These are phyloP conservation scores for Drosophila sproati DNA, from an alignment of 1,140 invertebrate genomes.

Conservation along the genomic window DNA sequence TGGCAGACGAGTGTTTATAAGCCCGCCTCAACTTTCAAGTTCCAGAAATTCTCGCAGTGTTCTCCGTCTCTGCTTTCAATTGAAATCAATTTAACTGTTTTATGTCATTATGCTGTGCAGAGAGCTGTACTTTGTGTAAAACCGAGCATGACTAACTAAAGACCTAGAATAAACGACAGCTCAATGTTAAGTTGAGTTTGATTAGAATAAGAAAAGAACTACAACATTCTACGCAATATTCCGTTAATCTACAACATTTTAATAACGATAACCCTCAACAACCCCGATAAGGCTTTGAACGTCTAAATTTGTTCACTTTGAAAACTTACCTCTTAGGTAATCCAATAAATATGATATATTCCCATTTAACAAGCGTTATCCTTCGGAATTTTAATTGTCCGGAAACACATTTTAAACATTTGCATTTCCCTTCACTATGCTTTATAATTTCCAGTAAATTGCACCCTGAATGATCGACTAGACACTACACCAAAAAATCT, in stretches of 20 bases:
- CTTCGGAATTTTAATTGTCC: conserved; percentile 20
- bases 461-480: conserved; percentile 4
- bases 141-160: neutral
- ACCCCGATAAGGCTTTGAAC: conserved; percentile 15
- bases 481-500: conserved; percentile 33
- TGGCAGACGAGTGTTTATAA: neutral
- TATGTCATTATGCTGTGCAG: conserved; percentile 42
- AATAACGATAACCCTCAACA: conserved; percentile 48
- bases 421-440: neutral
- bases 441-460: neutral
- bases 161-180: neutral
- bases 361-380: conserved; percentile 60
- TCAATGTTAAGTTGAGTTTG: neutral
- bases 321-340: conserved; percentile 56
- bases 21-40: conserved; percentile 35
- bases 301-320: neutral
- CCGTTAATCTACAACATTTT: conserved; percentile 16
- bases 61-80: conserved; percentile 40
- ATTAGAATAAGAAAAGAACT: neutral
- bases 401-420: conserved; percentile 17
- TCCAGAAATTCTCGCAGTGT: conserved; percentile 4
- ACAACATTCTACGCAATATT: neutral
- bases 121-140: neutral
- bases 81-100: conserved; percentile 75
- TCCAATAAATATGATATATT: conserved; percentile 42